Percentiles rank a stretch among this genome's conserved stretches.
Evolutionary conservation across 2,888 invertebrate genomes (phyloP).

Genomic region (Orthosia gracilis): DNA sequence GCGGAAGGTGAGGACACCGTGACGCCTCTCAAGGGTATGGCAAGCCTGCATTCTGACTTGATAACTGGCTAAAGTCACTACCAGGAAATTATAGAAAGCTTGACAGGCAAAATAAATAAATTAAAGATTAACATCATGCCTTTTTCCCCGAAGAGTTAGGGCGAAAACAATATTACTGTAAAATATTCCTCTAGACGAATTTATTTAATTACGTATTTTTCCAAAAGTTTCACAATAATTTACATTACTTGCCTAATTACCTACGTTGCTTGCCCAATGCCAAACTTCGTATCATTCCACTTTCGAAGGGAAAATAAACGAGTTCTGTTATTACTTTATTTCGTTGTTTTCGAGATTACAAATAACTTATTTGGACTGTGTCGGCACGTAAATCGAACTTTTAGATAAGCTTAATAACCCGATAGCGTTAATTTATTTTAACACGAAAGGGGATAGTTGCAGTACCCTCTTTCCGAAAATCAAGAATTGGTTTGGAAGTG

Average conservation of each 20-base stretch:
- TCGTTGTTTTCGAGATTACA: constrained; percentile 65
- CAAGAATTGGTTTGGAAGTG: neutral
- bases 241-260: constrained; percentile 60
- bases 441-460: neutral
- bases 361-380: constrained; percentile 45
- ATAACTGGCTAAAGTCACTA: neutral
- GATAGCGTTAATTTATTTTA: constrained; percentile 13
- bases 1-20: no score
- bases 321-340: constrained; percentile 68
- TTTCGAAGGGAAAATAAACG: constrained; percentile 60
- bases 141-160: no score
- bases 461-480: neutral
- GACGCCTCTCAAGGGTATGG: no score
- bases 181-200: neutral
- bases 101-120: no score
- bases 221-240: constrained; percentile 35
- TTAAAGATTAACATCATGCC: no score
- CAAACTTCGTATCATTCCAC: constrained; percentile 67
- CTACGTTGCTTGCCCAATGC: constrained; percentile 60
- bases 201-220: constrained; percentile 9
- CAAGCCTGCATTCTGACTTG: neutral
- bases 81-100: neutral
- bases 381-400: constrained; percentile 50
- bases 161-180: neutral
- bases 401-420: constrained; percentile 27